These are phyloP conservation scores for Lasioglossum baleicum DNA, from an alignment of 1,140 invertebrate genomes.

Conservation along the genomic window DNA sequence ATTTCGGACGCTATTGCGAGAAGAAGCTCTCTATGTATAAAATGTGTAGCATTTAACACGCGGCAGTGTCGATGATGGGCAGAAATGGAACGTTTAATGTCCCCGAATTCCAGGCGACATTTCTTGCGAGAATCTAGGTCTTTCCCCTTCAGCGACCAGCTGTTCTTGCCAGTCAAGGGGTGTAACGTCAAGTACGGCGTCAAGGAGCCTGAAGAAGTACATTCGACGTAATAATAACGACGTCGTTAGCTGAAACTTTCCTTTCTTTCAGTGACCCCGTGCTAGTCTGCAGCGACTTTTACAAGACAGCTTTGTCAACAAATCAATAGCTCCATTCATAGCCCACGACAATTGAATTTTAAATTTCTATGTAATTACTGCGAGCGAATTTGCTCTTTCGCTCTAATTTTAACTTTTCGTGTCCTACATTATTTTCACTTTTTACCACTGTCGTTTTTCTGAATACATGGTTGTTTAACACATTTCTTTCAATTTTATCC, in stretches of 20 bases:
- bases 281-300: not conserved
- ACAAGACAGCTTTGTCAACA: not conserved
- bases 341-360: not conserved
- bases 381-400: too few species aligned
- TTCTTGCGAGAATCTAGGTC: constrained; percentile 44
- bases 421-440: too few species aligned
- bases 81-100: constrained; percentile 17
- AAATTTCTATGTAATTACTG: too few species aligned
- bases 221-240: constrained; percentile 60
- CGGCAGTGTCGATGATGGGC: not conserved
- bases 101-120: constrained; percentile 16
- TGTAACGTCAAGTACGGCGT: constrained; percentile 47
- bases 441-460: too few species aligned
- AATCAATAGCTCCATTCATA: not conserved
- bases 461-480: too few species aligned
- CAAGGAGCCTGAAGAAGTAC: constrained; percentile 40
- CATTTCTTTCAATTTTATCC: too few species aligned
- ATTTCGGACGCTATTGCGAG: too few species aligned
- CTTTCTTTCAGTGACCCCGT: constrained; percentile 33
- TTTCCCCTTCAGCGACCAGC: constrained; percentile 31
- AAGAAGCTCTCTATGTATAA: not conserved
- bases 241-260: constrained; percentile 53
- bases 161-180: constrained; percentile 50
- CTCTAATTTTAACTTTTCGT: too few species aligned
- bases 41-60: not conserved